These are phyloP conservation scores for Zaprionus lachaisei DNA, from an alignment of 1,140 invertebrate genomes.

Conservation along the genomic window DNA sequence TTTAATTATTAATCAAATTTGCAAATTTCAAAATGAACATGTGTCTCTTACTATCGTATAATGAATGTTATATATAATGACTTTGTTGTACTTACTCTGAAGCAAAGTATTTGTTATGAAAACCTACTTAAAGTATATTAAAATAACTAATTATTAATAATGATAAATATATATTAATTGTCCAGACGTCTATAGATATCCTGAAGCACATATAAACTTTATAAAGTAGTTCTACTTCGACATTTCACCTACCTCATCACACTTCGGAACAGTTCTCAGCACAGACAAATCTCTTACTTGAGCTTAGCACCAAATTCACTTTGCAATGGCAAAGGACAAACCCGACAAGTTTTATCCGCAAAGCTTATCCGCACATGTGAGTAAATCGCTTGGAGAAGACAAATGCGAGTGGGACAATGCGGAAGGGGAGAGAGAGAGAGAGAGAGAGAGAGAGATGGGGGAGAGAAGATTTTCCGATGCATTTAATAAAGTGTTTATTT, in stretches of 20 bases:
- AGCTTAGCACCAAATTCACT: slow-evolving; percentile 80
- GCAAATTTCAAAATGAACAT: too few species aligned
- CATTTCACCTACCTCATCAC: not conserved
- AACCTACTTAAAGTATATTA: not conserved
- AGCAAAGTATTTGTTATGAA: too few species aligned
- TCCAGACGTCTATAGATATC: not conserved
- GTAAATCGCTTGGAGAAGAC: slow-evolving; percentile 34
- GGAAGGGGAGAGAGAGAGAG: too few species aligned
- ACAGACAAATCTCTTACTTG: slow-evolving; percentile 37
- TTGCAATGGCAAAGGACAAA: slow-evolving; percentile 51
- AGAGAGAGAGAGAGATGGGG: not conserved
- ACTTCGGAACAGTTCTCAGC: slow-evolving; percentile 33
- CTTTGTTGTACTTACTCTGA: too few species aligned
- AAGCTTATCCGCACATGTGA: slow-evolving; percentile 43
- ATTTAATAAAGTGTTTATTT: slow-evolving; percentile 84
- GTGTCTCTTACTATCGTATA: too few species aligned
- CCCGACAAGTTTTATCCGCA: slow-evolving; percentile 40
- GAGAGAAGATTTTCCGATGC: slow-evolving; percentile 57
- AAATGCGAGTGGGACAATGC: slow-evolving; percentile 22
- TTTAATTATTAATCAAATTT: too few species aligned
- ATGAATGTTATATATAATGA: too few species aligned
- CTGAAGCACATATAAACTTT: not conserved
- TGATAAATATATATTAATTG: not conserved
- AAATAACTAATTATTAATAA: not conserved
- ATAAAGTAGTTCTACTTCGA: not conserved